Evolutionary conservation across 2,888 invertebrate genomes (phyloP).

Genomic region (Germaria angustata): DNA sequence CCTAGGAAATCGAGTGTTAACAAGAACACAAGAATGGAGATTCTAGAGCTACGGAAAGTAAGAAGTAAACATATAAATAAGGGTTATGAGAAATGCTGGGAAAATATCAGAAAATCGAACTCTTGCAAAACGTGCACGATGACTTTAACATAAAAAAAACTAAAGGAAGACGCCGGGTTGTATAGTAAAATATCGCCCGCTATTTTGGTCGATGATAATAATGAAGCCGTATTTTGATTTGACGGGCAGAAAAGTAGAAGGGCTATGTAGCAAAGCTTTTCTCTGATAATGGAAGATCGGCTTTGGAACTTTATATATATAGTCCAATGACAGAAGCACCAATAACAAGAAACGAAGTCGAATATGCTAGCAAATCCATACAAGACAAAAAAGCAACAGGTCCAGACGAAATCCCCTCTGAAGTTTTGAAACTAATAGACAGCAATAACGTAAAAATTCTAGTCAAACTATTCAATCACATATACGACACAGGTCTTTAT

Average conservation of each 20-base stretch:
- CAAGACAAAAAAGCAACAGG: neutral
- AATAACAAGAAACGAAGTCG: neutral
- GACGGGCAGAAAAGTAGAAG: neutral
- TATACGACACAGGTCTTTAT: neutral
- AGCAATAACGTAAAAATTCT: no score
- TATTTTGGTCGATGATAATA: neutral
- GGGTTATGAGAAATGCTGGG: conserved; percentile 1
- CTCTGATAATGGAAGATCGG: neutral
- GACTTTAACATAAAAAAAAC: neutral
- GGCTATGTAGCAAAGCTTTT: neutral
- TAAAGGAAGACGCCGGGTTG: neutral
- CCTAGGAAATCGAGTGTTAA: neutral
- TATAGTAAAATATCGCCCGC: neutral
- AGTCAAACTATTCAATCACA: neutral
- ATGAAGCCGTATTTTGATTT: neutral
- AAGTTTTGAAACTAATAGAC: no score
- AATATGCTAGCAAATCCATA: neutral
- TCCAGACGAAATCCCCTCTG: no score
- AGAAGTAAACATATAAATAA: neutral
- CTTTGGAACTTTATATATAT: neutral
- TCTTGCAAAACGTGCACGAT: neutral
- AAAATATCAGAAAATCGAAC: conserved; percentile 9
- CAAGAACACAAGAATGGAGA: neutral
- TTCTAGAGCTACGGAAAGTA: neutral
- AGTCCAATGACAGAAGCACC: neutral